Base-by-base conservation (phyloP, 23 tunicate genomes). In the Trididemnum miniatum region DNA sequence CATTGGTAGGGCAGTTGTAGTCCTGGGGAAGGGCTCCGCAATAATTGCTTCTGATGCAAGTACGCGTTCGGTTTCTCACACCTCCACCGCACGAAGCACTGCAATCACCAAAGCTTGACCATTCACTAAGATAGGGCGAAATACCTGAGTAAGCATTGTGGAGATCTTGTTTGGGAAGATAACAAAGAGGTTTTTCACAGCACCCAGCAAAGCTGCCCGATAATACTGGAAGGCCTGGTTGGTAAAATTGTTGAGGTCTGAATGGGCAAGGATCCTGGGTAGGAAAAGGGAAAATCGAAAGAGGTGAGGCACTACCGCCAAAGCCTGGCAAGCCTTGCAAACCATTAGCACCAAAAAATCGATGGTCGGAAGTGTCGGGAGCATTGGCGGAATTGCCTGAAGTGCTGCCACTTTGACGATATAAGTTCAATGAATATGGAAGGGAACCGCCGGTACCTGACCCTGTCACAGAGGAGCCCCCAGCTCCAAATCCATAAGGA, bases 121-220 rank as follows among this genome's bases (percentile, higher is more conserved):
- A 80, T 18, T 28, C 29, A 7, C 78, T 31, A 12, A 80, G 57
- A 65, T 87, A 87, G 0, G 86, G 35, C 1, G 86, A 59, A 1
- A 81, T 79, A 24, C 92, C 92, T 0, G 92, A 87, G 31, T 15
- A 36, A 9, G 82, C 81, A 31, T 7, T 20, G 22, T 54, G 31
- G 20, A 66, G 65, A 22, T 60, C 77, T 1, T 28, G 34, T 62
- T 72, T 77, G 7, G 97, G 87, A 20, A 82, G 64, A 72, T 83
- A 92, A 69, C 97, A 92, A n/a, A 73, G 31, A 0, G 87, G 88
- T 38, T 51, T 77, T 3, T 87, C 92, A 54, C 97, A 92, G 60
- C 97, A 92, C 12, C 92, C 92, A 20, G 34, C 71, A 62, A 87
- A 87, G 31, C 97, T 87, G 24, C 97, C 97, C 26, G 35, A 78